Evolutionary conservation across 2,797 vertebrate species (phyloP), one percentile per base, ranked within the genome.

Genomic region (Vespertilio murinus): DNA sequence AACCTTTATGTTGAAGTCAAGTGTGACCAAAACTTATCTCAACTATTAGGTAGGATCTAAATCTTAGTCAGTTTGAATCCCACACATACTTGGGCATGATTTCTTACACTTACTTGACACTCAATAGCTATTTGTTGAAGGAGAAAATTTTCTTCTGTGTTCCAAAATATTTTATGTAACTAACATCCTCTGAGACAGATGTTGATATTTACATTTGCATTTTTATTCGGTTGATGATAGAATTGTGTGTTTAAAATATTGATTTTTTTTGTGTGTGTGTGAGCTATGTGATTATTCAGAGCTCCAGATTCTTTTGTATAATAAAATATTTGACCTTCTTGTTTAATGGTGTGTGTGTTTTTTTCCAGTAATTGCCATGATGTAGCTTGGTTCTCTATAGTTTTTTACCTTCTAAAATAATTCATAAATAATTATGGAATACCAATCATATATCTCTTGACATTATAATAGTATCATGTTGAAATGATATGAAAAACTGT

Each of bases 231-330:
- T 64, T 65, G 38, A 70, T 70, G 54, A 88, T 71, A 73, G 42
- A 71, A 83, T 6, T 81, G 22, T 91, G 4, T 77, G 89, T 91
- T 87, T 96, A 93, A 97, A 96, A 88, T 92, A 94, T 64, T 84
- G 47, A 91, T 88, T 83, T 93, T 89, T 30, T 59, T 2, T 47
- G 6, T 45, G 45, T 49, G 47, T 52, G 59, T 91, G 20, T 71
- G n/a, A 93, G 22, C 25, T 86, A 64, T 42, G 23, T 80, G 67
- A 94, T 86, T 40, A 81, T 88, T 85, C 80, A 16, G 42, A 73
- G 40, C n/a, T 92, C 13, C 35, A 74, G 64, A 93, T 11, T 9
- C 28, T 90, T 96, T 56, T 89, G 40, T 95, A 45, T 93, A 95
- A 90, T 49, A 54, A 95, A 96, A 95, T 95, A 90, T 90, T 94